Evolutionary conservation across 2,113 vertebrate genomes (phyloP).

Genomic region (Neodontobutis hainanensis): DNA sequence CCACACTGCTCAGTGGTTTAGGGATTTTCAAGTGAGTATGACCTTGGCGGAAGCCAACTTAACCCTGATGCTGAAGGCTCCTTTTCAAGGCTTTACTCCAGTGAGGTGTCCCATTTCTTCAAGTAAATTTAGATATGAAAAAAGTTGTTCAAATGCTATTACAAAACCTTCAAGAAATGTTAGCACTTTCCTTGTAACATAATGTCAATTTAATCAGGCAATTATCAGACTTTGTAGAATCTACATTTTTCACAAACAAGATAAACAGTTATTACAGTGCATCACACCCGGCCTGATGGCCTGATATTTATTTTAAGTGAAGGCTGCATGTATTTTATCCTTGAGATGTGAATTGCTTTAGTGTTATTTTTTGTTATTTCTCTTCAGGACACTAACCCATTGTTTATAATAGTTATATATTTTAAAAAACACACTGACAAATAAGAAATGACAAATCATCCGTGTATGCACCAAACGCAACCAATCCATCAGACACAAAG

Average conservation of each 20-base stretch:
- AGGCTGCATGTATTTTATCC: too few species aligned
- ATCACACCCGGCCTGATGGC: too few species aligned
- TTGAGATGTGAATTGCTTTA: not conserved
- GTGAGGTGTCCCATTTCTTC: conserved; percentile 43
- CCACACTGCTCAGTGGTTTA: conserved; percentile 31
- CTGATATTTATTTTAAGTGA: too few species aligned
- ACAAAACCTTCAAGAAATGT: not conserved
- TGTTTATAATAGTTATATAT: conserved; percentile 21
- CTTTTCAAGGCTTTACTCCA: conserved; percentile 12
- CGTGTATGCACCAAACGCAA: conserved; percentile 28
- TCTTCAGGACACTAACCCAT: conserved; percentile 7
- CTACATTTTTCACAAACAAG: too few species aligned
- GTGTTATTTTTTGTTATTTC: not conserved
- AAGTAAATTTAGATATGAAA: conserved; percentile 23
- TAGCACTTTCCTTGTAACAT: too few species aligned
- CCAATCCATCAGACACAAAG: conserved; percentile 59
- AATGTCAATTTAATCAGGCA: too few species aligned
- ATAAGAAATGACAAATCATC: conserved; percentile 53
- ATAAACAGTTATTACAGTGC: too few species aligned
- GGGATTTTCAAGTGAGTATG: conserved; percentile 21
- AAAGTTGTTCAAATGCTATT: not conserved
- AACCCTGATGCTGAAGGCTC: conserved; percentile 33
- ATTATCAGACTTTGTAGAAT: too few species aligned
- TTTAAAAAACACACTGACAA: conserved; percentile 38
- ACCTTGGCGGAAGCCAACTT: conserved; percentile 50